Base-by-base conservation (phyloP, 2,888 invertebrate species). In the Rhagophthalmus giganteus region DNA sequence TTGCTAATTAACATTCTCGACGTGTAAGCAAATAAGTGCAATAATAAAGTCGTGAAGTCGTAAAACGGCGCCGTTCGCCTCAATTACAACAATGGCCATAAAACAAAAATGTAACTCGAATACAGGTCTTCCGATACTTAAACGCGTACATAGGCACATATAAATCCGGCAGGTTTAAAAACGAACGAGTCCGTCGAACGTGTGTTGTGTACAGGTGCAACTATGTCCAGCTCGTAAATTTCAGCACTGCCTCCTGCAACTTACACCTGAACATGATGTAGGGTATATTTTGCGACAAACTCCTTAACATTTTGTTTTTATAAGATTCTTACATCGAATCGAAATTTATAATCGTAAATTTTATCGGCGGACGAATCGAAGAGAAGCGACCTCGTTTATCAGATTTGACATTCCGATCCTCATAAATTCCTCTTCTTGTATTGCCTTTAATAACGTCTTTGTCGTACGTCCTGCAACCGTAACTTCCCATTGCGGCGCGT, bases 201-300 rank as follows among this genome's bases (percentile, higher is more conserved):
- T 28, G 14, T 14, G 14, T 8, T 12, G 10, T 14, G 53, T 58
- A 55, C 58, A 58, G 58, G 58, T 58, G 58, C 58, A 55, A 38
- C 38, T 40, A 32, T 42, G 55, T 58, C 54, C 58, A 51, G 50
- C 38, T 57, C 52, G 47, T 57, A 58, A 58, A 58, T 58, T 58
- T 51, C 30, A 55, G 37, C 38, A 47, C 45, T 35, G 44, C 55
- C 50, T 42, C 34, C 7, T 20, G 20, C 20, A 7, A 20, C 20
- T 5, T 20, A 20, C 7, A 20, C 20, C 10, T 32, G 24, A 25
- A 44, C 28, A 41, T 41, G n/a, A n/a, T n/a, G n/a, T n/a, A n/a
- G n/a, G n/a, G n/a, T n/a, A n/a, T n/a, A n/a, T n/a, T n/a, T n/a
- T n/a, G n/a, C n/a, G n/a, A n/a, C n/a, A n/a, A n/a, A n/a, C n/a